Percentiles rank a stretch among this genome's conserved stretches.
phyloP scores from a whole-genome alignment of 2,113 vertebrate genomes.

The Brienomyrus brachyistius region DNA sequence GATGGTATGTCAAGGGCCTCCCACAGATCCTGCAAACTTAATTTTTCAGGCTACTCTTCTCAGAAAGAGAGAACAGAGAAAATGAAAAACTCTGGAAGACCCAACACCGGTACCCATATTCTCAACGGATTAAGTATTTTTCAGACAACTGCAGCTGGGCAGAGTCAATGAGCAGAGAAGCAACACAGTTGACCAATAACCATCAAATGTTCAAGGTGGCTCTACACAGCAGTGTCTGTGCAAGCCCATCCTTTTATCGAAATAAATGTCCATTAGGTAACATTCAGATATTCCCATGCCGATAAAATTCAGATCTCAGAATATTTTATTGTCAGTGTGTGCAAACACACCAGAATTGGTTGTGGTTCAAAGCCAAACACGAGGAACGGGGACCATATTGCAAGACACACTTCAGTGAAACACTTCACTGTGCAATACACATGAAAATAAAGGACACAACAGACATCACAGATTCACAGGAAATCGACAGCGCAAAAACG shows the following conservation, averaged over 20 bases:
- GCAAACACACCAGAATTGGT: background rate
- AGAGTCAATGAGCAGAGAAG: background rate
- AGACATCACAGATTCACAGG: background rate
- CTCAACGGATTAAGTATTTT: background rate
- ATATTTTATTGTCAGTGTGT: background rate
- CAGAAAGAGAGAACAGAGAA: background rate
- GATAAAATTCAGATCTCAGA: background rate
- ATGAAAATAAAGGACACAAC: background rate
- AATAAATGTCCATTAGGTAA: background rate
- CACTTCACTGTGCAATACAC: background rate
- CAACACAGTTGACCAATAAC: background rate
- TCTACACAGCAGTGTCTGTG: background rate
- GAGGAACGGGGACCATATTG: background rate
- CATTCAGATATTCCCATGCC: background rate
- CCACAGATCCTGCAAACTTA: background rate
- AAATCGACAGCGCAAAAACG: background rate
- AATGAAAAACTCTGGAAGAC: background rate
- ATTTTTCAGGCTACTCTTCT: background rate
- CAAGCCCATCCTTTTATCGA: background rate
- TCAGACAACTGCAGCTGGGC: background rate
- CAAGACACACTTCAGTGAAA: background rate
- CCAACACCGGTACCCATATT: background rate
- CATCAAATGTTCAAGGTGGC: background rate
- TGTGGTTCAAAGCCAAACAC: background rate
- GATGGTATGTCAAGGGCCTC: background rate